Percentiles rank a stretch among this genome's conserved stretches.
phyloP scores from a whole-genome alignment of 53 echinoderm and acorn worm species.

The Henricia sp. region DNA sequence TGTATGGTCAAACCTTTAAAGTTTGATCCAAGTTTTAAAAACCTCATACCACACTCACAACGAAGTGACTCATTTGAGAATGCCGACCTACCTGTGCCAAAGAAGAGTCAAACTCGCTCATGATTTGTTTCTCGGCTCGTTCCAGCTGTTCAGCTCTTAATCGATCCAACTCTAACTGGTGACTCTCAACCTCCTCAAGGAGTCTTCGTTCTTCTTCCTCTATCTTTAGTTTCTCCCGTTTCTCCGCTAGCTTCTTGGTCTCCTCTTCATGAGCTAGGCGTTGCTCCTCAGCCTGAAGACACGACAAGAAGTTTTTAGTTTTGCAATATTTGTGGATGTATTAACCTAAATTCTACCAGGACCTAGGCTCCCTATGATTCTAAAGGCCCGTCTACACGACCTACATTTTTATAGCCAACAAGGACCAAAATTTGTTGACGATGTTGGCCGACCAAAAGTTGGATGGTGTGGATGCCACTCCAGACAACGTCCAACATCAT shows the following conservation, averaged over 20 bases:
- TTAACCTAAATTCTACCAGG: no score
- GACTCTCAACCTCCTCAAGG: slow-evolving; percentile 77
- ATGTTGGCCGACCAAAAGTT: no score
- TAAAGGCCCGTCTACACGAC: no score
- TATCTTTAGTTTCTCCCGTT: slow-evolving; percentile 46
- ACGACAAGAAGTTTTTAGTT: background rate
- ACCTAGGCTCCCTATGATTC: no score
- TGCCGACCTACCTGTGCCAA: slow-evolving; percentile 80
- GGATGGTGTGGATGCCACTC: no score
- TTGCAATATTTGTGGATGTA: background rate
- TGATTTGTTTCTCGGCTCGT: slow-evolving; percentile 85
- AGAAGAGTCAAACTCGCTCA: slow-evolving; percentile 90
- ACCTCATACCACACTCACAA: background rate
- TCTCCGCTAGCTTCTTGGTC: slow-evolving; percentile 67
- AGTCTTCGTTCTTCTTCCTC: slow-evolving; percentile 84
- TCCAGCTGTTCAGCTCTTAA: slow-evolving; percentile 73
- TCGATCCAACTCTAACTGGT: slow-evolving; percentile 71
- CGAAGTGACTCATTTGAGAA: no score
- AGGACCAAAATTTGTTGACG: no score
- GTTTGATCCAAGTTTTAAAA: background rate
- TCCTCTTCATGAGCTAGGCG: slow-evolving; percentile 55
- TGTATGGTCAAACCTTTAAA: background rate
- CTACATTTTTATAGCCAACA: no score
- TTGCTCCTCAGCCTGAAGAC: slow-evolving; percentile 51
- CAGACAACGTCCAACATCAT: no score